Conservation (phyloP, 1,140 invertebrate genomes). For the Penaeus indicus region DNA sequence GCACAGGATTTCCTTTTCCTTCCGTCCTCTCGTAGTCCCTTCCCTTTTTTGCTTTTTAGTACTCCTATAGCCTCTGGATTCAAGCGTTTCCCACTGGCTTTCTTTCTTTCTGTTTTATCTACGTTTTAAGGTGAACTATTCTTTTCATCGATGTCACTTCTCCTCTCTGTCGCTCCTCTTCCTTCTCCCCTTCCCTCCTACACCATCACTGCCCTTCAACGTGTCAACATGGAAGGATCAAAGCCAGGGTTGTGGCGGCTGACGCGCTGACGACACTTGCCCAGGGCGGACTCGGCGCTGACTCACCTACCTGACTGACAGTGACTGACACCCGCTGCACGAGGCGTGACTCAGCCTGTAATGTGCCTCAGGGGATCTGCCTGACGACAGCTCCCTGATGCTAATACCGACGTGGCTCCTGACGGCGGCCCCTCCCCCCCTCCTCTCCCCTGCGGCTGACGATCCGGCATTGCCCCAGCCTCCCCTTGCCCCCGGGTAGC, state of each 20-base stretch:
- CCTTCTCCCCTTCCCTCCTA: neutral
- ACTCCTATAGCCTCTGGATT: conserved; percentile 2
- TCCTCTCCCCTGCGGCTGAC: neutral
- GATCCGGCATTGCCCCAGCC: too few species aligned
- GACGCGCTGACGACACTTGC: conserved; percentile 57
- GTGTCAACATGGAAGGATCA: conserved; percentile 58
- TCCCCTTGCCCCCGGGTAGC: too few species aligned
- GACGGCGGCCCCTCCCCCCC: conserved; percentile 8
- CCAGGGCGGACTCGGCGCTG: conserved; percentile 46
- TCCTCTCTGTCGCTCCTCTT: neutral
- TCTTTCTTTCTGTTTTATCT: neutral
- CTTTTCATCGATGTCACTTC: neutral
- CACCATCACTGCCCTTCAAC: neutral
- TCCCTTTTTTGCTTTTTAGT: neutral
- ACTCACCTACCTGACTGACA: conserved; percentile 59
- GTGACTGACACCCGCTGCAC: conserved; percentile 53
- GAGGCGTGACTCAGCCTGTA: conserved; percentile 58
- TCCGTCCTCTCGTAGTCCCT: neutral
- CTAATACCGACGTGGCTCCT: neutral
- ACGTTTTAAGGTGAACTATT: too few species aligned
- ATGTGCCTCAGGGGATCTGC: conserved; percentile 30
- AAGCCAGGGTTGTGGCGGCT: conserved; percentile 52
- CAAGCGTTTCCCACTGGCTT: neutral
- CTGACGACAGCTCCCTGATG: neutral
- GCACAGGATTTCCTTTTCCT: neutral